Percentiles rank a stretch among this genome's conserved stretches.
phyloP scores from a whole-genome alignment of 2,113 vertebrate species.

The Platichthys flesus region DNA sequence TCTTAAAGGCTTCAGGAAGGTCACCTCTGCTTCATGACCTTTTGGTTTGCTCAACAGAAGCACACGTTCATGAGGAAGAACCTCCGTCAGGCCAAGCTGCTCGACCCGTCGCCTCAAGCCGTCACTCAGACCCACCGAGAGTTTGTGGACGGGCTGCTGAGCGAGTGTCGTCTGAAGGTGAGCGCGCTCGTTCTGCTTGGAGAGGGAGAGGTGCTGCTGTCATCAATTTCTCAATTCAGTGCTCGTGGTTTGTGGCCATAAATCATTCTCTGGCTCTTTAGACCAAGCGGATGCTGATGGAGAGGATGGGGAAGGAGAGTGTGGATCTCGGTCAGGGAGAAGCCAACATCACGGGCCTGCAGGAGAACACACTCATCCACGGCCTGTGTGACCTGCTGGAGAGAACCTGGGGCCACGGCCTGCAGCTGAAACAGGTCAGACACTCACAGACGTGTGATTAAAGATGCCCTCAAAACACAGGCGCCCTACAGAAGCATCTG shows the following conservation, averaged over 20 bases:
- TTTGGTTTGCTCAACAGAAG: constrained; percentile 83
- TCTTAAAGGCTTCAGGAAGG: fast-evolving
- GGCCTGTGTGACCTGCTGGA: constrained; percentile 94
- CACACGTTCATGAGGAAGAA: constrained; percentile 91
- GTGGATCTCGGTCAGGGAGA: constrained; percentile 95
- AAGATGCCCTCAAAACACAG: background rate
- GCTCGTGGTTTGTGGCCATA: background rate
- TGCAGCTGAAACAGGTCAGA: constrained; percentile 93
- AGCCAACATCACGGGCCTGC: constrained; percentile 92
- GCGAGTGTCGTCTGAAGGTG: constrained; percentile 98
- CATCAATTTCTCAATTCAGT: background rate
- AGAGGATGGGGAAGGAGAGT: constrained; percentile 96
- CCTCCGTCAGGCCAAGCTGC: constrained; percentile 91
- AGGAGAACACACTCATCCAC: constrained; percentile 95
- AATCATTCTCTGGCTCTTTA: constrained; percentile 56
- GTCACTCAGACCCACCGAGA: constrained; percentile 94
- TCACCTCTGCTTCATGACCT: constrained; percentile 2
- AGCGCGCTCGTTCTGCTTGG: background rate
- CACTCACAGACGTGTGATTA: background rate
- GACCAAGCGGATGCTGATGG: constrained; percentile 98
- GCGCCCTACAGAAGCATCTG: constrained; percentile 27
- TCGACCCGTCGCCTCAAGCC: constrained; percentile 92
- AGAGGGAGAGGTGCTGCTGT: background rate
- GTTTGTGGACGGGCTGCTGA: constrained; percentile 94
- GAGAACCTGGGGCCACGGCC: constrained; percentile 97